A percentile compares a stretch with the other conserved stretches of the same genome.
Evolutionary conservation across 35 echinoderm and acorn worm genomes (phyloP).

Genomic region (Patiria miniata): DNA sequence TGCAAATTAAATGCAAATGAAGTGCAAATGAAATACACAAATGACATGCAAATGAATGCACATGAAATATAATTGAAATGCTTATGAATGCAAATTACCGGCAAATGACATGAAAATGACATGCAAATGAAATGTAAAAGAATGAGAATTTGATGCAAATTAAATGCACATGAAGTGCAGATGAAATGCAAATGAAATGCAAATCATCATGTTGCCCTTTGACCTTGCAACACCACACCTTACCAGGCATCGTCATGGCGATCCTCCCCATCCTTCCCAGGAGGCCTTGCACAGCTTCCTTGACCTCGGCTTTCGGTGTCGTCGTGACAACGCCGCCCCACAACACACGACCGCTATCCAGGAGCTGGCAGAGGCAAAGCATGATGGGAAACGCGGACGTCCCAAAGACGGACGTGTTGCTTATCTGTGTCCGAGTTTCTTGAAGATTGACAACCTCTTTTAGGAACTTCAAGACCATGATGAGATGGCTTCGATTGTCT

Average conservation of each 20-base stretch:
- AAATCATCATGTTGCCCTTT: too few species aligned
- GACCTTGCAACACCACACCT: neutral
- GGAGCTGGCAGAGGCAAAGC: slow-evolving; percentile 11
- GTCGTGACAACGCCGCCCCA: neutral
- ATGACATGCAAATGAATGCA: too few species aligned
- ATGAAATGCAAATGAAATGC: too few species aligned
- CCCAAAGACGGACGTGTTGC: neutral
- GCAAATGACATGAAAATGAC: too few species aligned
- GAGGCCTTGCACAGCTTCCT: neutral
- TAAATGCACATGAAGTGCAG: too few species aligned
- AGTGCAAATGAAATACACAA: too few species aligned
- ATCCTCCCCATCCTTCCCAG: neutral
- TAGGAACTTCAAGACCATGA: neutral
- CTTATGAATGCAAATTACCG: too few species aligned
- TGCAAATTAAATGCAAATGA: too few species aligned
- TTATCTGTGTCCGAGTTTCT: neutral
- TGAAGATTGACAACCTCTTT: neutral
- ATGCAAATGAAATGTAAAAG: too few species aligned
- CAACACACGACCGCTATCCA: neutral
- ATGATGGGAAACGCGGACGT: slow-evolving; percentile 5
- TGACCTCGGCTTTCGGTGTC: neutral
- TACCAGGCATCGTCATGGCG: neutral
- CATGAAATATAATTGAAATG: too few species aligned
- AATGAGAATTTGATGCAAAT: too few species aligned
- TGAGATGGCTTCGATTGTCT: neutral